phyloP scores from a whole-genome alignment of 2,113 vertebrate species.

The Xyliphius kryptos region DNA sequence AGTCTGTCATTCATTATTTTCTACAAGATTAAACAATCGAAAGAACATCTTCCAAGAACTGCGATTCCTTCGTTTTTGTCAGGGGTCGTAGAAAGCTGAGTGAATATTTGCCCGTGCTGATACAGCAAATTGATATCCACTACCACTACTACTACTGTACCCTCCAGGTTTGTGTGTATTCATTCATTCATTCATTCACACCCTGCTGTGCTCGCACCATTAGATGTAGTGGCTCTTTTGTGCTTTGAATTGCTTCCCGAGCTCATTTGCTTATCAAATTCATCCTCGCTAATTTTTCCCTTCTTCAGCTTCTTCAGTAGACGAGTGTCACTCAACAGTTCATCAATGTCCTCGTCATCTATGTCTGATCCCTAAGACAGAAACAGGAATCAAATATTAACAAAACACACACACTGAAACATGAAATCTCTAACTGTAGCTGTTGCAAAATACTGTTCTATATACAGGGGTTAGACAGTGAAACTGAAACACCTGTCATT shows the following conservation, averaged over 20 bases:
- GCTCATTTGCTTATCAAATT: conserved; percentile 80
- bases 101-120: conserved; percentile 4
- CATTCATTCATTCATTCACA: not conserved
- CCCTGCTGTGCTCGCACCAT: not conserved
- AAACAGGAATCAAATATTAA: too few species aligned
- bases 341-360: conserved; percentile 79
- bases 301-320: conserved; percentile 88
- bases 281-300: conserved; percentile 82
- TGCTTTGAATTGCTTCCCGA: conserved; percentile 20
- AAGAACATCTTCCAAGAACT: too few species aligned
- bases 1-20: too few species aligned
- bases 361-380: conserved; percentile 72
- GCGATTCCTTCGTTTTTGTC: too few species aligned
- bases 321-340: conserved; percentile 82
- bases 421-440: not conserved
- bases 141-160: not conserved
- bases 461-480: too few species aligned
- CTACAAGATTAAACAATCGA: too few species aligned
- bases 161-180: not conserved
- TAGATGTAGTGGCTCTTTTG: conserved; percentile 2
- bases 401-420: too few species aligned
- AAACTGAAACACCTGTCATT: too few species aligned
- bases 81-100: too few species aligned
- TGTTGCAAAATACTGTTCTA: too few species aligned
- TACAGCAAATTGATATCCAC: not conserved